phyloP scores from a whole-genome alignment of 2,797 vertebrate genomes.

The Ambastaia sidthimunki region DNA sequence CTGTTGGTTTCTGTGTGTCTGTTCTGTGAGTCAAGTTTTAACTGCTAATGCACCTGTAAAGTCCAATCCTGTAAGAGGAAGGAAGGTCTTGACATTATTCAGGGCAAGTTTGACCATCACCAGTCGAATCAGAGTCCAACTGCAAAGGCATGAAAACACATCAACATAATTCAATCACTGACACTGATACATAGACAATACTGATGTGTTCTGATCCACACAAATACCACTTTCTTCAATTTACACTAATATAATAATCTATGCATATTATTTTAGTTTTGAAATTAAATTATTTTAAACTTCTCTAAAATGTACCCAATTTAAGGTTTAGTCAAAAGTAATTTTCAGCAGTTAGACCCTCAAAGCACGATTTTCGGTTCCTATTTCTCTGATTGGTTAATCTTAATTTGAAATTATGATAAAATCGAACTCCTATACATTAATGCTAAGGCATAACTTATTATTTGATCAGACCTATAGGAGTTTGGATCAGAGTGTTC shows the following conservation, averaged over 20 bases:
- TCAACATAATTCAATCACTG: background rate
- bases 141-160: slow-evolving; percentile 59
- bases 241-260: background rate
- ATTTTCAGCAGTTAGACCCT: too few relatives aligned
- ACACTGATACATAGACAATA: background rate
- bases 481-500: slow-evolving; percentile 94
- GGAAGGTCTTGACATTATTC: slow-evolving; percentile 93
- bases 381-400: too few relatives aligned
- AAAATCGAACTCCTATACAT: background rate
- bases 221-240: background rate
- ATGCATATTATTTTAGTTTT: too few relatives aligned
- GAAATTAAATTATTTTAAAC: too few relatives aligned
- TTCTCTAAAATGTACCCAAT: background rate
- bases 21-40: background rate
- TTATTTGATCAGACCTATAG: slow-evolving; percentile 82
- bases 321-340: too few relatives aligned
- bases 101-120: slow-evolving; percentile 93
- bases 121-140: slow-evolving; percentile 94
- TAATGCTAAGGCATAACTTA: background rate
- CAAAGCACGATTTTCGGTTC: too few relatives aligned
- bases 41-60: slow-evolving; percentile 81
- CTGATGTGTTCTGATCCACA: background rate
- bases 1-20: background rate
- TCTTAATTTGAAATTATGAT: too few relatives aligned
- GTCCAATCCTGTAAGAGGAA: slow-evolving; percentile 93